Evolutionary conservation across 2,888 invertebrate genomes (phyloP).

Genomic region (Pandemis heparana): DNA sequence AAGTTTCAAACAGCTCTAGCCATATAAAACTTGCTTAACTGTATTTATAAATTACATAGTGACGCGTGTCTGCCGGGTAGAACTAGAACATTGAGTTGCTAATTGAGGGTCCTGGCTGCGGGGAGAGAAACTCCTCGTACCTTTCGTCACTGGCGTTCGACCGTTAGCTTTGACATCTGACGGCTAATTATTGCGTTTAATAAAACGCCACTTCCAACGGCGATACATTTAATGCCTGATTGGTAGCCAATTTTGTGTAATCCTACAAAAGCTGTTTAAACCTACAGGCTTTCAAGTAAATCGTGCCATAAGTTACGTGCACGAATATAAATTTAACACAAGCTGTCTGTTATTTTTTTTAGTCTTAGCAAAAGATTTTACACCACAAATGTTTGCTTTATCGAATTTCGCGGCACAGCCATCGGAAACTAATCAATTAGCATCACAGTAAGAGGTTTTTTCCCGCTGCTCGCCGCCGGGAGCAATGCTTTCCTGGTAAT

Average conservation of each 20-base stretch:
- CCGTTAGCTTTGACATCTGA: neutral
- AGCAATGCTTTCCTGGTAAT: slow-evolving; percentile 41
- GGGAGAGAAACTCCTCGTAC: neutral
- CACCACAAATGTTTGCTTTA: slow-evolving; percentile 35
- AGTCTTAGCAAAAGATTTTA: slow-evolving; percentile 13
- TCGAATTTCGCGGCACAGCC: slow-evolving; percentile 25
- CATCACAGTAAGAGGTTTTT: slow-evolving; percentile 44
- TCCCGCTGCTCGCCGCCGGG: slow-evolving; percentile 39
- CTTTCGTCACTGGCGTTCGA: neutral
- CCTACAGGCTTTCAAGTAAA: neutral
- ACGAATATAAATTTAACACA: neutral
- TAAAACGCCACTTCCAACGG: neutral
- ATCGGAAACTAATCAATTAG: slow-evolving; percentile 50
- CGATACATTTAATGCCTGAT: neutral
- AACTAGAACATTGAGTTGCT: slow-evolving; percentile 11
- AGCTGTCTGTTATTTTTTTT: neutral
- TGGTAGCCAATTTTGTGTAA: neutral
- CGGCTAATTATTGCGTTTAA: neutral
- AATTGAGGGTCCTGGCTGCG: neutral
- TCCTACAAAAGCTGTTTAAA: neutral
- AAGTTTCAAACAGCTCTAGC: neutral
- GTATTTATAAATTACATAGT: neutral
- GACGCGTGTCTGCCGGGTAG: neutral
- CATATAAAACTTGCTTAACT: neutral
- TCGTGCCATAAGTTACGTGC: neutral